Base-by-base conservation (phyloP, 2,113 vertebrate species). In the Aspidoscelis tigris region DNA sequence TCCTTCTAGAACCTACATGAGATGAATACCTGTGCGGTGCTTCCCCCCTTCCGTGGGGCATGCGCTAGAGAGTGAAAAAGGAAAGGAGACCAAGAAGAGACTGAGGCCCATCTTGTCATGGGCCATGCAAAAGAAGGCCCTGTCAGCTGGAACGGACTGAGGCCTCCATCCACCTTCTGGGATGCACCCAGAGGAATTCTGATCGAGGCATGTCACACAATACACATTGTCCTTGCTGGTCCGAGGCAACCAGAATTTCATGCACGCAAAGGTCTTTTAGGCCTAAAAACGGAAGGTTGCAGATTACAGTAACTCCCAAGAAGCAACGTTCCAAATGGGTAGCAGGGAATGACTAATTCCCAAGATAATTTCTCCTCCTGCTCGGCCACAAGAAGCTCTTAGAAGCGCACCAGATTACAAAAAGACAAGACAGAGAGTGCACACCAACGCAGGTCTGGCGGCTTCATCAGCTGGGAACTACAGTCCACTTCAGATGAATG, bases 81-180 rank as follows among this genome's bases (percentile, higher is more conserved):
- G 33, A 24, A 88, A 8, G 14, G n/a, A 0, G n/a, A 74, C 18
- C 8, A 21, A 44, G 4, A 44, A 61, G 24, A 24, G 16, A 64
- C 0, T 20, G 6, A 2, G 3, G 1, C 64, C 43, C 47, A 39
- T 10, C 24, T 12, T 53, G 11, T 11, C 3, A 64, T 18, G 43
- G 22, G 43, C 22, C 21, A 47, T 58, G 50, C 43, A 33, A 78
- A 18, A 64, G 39, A 0, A 0, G 0, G 1, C 20, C 1, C 9
- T 43, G 22, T 43, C 81, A 39, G 66, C 18, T 1, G 9, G 21
- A 0, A 0, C 0, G 71, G 41, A 39, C 14, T 1, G 3, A 7
- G 2, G 10, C n/a, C 26, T n/a, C 26, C 16, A 8, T 33, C n/a
- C 75, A 33, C 2, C 50, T 9, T 14, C 10, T 41, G 14, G 58